Percentiles rank a stretch among this genome's conserved stretches.
Conservation (phyloP, 2,888 invertebrate genomes). For the Zhuqinia jingwanae region DNA sequence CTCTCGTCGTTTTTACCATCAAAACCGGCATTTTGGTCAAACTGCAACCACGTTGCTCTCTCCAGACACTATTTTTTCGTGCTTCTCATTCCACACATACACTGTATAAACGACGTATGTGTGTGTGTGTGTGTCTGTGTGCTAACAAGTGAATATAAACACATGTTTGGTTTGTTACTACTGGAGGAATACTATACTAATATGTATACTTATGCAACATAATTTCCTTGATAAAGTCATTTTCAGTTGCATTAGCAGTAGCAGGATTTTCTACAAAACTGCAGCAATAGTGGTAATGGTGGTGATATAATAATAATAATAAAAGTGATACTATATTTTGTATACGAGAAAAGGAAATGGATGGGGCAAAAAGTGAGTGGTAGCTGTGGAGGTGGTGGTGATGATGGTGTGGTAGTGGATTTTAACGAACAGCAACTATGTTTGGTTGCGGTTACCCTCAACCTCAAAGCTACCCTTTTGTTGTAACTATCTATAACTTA, state of each 20-base stretch:
- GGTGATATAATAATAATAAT: not conserved
- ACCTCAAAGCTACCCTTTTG: conserved; percentile 67
- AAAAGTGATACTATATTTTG: conserved; percentile 53
- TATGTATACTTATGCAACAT: not conserved
- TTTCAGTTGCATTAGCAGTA: too few relatives aligned
- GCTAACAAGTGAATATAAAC: not conserved
- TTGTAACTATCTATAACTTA: not conserved
- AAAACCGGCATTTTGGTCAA: conserved; percentile 17
- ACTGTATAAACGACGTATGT: too few relatives aligned
- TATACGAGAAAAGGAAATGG: conserved; percentile 47
- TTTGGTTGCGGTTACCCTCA: conserved; percentile 70
- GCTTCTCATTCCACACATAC: too few relatives aligned
- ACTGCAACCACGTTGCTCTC: conserved; percentile 13
- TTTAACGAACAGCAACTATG: conserved; percentile 66
- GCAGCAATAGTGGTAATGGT: conserved; percentile 27
- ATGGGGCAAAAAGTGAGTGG: conserved; percentile 38
- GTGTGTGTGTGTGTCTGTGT: too few relatives aligned
- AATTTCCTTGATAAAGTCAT: not conserved
- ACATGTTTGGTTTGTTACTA: not conserved
- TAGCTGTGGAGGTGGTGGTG: too few relatives aligned
- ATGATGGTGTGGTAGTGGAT: conserved; percentile 55
- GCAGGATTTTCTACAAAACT: too few relatives aligned
- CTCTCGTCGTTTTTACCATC: not conserved
- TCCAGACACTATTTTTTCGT: not conserved
- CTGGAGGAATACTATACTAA: not conserved